phyloP scores from a whole-genome alignment of 2,113 vertebrate genomes.

The Paedocypris sp. region DNA sequence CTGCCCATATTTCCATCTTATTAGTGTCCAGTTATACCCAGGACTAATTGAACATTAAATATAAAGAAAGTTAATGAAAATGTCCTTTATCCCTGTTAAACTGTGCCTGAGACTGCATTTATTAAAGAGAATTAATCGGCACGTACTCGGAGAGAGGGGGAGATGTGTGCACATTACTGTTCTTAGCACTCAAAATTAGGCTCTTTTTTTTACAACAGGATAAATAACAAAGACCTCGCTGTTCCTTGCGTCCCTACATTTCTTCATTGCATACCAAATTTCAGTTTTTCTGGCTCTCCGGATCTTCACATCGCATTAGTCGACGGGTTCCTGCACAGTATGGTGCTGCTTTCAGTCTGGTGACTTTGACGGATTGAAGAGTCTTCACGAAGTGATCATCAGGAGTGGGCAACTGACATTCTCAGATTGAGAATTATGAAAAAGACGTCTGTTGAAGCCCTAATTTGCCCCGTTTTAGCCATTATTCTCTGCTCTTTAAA shows the following conservation, averaged over 20 bases:
- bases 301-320: neutral
- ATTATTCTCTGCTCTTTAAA: constrained; percentile 7
- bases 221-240: constrained; percentile 53
- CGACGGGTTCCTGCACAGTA: neutral
- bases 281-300: constrained; percentile 1
- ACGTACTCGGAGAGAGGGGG: constrained; percentile 45
- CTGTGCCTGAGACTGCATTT: constrained; percentile 74
- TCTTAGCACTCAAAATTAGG: constrained; percentile 20
- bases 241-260: constrained; percentile 40
- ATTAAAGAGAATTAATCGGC: constrained; percentile 66
- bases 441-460: neutral
- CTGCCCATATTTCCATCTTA: constrained; percentile 70
- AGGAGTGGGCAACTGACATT: constrained; percentile 16
- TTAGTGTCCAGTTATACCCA: constrained; percentile 71
- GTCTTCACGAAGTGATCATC: constrained; percentile 4
- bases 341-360: neutral
- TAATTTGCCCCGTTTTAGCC: neutral
- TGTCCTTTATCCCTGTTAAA: constrained; percentile 75
- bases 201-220: constrained; percentile 21
- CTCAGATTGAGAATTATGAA: neutral
- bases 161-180: constrained; percentile 50
- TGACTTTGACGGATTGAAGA: neutral
- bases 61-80: constrained; percentile 79
- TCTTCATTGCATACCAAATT: constrained; percentile 33
- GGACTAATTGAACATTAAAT: constrained; percentile 79